These are phyloP conservation scores for Dreissena polymorpha DNA, from an alignment of 1,140 invertebrate species.

Conservation along the genomic window DNA sequence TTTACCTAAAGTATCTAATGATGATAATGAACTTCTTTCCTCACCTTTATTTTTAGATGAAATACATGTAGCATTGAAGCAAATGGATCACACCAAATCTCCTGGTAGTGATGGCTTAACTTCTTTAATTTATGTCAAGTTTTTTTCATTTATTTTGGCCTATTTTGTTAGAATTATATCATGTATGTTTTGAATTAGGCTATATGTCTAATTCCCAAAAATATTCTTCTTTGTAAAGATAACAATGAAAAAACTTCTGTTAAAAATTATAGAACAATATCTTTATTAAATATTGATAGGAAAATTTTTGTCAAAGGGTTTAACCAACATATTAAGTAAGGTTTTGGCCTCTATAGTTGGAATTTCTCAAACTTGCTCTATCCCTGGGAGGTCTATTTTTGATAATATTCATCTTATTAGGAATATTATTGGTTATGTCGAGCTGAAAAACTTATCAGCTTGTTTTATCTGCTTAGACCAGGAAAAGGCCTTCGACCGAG, in stretches of 20 bases:
- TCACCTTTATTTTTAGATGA: conserved; percentile 45
- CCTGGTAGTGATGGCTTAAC: conserved; percentile 62
- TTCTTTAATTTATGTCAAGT: conserved; percentile 60
- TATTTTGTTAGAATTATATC: conserved; percentile 45
- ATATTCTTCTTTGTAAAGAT: conserved; percentile 61
- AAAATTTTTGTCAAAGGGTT: conserved; percentile 63
- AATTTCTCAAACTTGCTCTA: conserved; percentile 59
- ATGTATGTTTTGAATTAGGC: conserved; percentile 45
- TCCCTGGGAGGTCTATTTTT: conserved; percentile 56
- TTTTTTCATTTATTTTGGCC: conserved; percentile 56
- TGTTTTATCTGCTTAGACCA: conserved; percentile 59
- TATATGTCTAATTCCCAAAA: conserved; percentile 51
- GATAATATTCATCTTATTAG: conserved; percentile 63
- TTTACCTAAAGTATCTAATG: conserved; percentile 49
- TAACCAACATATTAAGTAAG: conserved; percentile 46
- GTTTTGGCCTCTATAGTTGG: conserved; percentile 53
- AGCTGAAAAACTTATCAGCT: conserved; percentile 50
- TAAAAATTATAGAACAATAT: conserved; percentile 62
- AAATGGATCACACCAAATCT: conserved; percentile 56
- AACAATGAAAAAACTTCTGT: conserved; percentile 35
- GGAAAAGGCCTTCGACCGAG: conserved; percentile 62
- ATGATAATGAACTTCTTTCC: conserved; percentile 34
- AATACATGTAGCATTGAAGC: conserved; percentile 41
- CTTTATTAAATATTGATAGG: conserved; percentile 63
- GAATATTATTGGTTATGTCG: conserved; percentile 61